Conservation (phyloP, 2,888 invertebrate species). For the Caenorhabditis panamensis region DNA sequence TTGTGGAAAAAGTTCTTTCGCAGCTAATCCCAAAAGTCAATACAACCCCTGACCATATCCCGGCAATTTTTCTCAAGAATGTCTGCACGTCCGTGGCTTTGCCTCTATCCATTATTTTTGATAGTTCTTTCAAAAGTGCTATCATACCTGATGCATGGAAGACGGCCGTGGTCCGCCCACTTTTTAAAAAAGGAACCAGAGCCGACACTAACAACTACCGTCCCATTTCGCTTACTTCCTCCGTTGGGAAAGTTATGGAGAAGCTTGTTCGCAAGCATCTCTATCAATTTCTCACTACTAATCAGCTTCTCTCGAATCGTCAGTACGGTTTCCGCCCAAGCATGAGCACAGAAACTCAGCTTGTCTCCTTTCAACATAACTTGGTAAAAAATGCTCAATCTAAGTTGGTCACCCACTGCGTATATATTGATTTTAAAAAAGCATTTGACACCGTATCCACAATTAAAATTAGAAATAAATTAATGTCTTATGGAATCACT, state of each 20-base stretch:
- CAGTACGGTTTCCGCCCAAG: conserved; percentile 7
- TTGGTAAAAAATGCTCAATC: too few species aligned
- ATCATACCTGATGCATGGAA: neutral
- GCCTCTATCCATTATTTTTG: conserved; percentile 5
- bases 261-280: neutral
- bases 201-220: conserved; percentile 8
- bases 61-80: conserved; percentile 7
- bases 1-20: neutral
- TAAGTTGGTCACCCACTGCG: too few species aligned
- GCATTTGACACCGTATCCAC: neutral
- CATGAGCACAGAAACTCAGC: conserved; percentile 5
- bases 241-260: conserved; percentile 11
- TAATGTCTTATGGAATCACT: too few species aligned
- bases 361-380: neutral
- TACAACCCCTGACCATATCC: conserved; percentile 1
- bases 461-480: too few species aligned
- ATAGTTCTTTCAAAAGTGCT: neutral
- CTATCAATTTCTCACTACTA: neutral
- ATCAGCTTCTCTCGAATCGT: neutral
- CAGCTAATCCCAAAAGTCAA: neutral
- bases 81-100: neutral
- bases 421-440: conserved; percentile 7
- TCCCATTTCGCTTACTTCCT: conserved; percentile 10
- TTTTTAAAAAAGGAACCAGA: conserved; percentile 2
- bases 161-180: conserved; percentile 1